phyloP scores from a whole-genome alignment of 2,888 invertebrate genomes.

The Meta bourneti region DNA sequence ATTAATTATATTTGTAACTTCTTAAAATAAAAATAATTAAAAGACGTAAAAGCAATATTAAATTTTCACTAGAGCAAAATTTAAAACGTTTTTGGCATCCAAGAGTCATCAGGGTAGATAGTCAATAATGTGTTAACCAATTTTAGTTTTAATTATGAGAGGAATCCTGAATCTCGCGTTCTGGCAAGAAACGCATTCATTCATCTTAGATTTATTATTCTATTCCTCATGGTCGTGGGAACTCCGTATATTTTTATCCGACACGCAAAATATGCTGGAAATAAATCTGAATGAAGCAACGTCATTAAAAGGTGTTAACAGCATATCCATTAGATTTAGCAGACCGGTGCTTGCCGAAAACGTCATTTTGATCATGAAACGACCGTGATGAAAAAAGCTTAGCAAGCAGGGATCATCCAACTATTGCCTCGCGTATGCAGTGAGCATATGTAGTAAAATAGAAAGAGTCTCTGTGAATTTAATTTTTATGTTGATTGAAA shows the following conservation, averaged over 20 bases:
- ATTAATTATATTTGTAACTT: too few relatives aligned
- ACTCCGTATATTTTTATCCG: neutral
- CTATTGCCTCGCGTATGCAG: neutral
- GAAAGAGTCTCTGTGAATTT: too few relatives aligned
- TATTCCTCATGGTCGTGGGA: neutral
- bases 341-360: neutral
- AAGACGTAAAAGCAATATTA: too few relatives aligned
- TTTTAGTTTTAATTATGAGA: neutral
- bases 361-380: neutral
- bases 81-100: too few relatives aligned
- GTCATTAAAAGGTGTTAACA: conserved; percentile 1
- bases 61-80: too few relatives aligned
- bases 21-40: too few relatives aligned
- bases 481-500: too few relatives aligned
- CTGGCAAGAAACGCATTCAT: neutral
- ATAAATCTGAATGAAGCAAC: conserved; percentile 1
- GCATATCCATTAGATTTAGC: neutral
- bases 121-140: neutral
- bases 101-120: neutral
- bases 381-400: neutral
- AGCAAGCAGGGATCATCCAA: neutral
- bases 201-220: neutral
- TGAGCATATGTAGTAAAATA: too few relatives aligned
- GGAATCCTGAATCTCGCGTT: neutral
- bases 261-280: neutral